Evolutionary conservation across 2,113 vertebrate genomes (phyloP).

Genomic region (Campylorhamphus procurvoides): DNA sequence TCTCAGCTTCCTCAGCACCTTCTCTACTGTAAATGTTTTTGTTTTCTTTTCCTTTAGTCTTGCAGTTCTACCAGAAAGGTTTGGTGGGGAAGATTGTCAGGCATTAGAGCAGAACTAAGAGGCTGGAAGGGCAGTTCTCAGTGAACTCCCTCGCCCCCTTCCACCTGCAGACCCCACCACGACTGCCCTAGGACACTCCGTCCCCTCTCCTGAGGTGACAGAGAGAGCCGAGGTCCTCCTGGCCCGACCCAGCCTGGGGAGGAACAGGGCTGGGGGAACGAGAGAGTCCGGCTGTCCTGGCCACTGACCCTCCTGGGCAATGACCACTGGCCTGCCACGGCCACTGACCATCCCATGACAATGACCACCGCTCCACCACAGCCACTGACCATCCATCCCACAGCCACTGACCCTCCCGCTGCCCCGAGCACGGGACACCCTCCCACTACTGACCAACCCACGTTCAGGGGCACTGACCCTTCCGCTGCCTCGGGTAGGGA

Average conservation of each 20-base stretch:
- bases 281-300: not conserved
- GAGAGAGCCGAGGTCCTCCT: not conserved
- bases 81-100: too few relatives aligned
- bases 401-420: not conserved
- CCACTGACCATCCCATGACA: not conserved
- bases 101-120: not conserved
- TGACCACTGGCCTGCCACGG: rapidly evolving
- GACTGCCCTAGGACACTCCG: not conserved
- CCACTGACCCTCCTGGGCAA: too few relatives aligned
- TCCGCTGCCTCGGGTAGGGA: too few relatives aligned
- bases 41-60: not conserved
- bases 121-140: not conserved
- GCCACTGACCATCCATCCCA: not conserved
- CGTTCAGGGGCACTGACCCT: not conserved
- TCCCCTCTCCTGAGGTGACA: not conserved
- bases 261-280: not conserved
- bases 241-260: rapidly evolving
- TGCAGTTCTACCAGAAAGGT: not conserved
- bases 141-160: not conserved
- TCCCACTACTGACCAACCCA: not conserved
- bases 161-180: not conserved
- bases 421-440: too few relatives aligned
- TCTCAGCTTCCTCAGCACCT: not conserved
- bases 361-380: too few relatives aligned
- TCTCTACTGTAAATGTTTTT: too few relatives aligned